Percentiles rank a stretch among this genome's conserved stretches.
Conservation (phyloP, 2,797 vertebrate species). For the Kryptolebias ocellatus region DNA sequence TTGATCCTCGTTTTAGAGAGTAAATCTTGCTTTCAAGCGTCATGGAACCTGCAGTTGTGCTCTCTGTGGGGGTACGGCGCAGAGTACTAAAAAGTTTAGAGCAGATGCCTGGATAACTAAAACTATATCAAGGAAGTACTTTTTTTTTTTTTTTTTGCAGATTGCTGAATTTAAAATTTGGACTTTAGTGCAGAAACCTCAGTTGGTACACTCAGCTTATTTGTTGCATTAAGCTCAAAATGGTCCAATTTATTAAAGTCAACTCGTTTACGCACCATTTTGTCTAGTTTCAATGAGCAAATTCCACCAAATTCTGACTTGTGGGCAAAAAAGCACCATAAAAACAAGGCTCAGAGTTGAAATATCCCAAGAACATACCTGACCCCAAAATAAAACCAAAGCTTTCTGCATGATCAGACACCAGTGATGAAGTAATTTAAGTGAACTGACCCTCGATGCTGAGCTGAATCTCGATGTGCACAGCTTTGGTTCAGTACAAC, state of each 20-base stretch:
- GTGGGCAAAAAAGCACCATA: too few relatives aligned
- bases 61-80: too few relatives aligned
- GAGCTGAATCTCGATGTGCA: not conserved
- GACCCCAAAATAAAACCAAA: not conserved
- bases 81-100: not conserved
- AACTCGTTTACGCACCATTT: not conserved
- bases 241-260: not conserved
- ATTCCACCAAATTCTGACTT: not conserved
- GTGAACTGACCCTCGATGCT: conserved; percentile 7
- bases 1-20: too few relatives aligned
- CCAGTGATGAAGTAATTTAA: not conserved
- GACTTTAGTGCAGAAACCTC: not conserved
- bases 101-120: not conserved
- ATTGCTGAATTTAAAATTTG: not conserved
- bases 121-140: not conserved
- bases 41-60: too few relatives aligned
- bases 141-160: not conserved
- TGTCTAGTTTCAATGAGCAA: not conserved
- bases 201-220: not conserved
- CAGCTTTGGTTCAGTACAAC: conserved; percentile 8
- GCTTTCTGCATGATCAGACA: not conserved
- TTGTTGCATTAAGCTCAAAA: too few relatives aligned
- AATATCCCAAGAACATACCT: too few relatives aligned
- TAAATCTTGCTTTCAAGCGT: too few relatives aligned
- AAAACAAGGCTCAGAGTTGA: too few relatives aligned